Base-by-base conservation (phyloP, 2,113 vertebrate genomes). In the Micronycteris hirsuta region DNA sequence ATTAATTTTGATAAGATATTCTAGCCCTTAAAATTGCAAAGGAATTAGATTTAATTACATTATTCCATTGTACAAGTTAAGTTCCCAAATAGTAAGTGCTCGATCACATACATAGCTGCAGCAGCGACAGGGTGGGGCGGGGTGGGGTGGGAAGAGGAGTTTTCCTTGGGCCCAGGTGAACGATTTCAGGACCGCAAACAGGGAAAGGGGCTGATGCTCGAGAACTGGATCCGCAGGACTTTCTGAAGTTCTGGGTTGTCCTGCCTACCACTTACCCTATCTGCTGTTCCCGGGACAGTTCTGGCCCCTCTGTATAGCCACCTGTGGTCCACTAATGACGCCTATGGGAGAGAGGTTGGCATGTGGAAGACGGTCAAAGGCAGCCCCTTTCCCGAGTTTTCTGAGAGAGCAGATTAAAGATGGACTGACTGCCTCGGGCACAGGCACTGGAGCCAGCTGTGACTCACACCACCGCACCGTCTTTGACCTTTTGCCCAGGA, bases 401-500 rank as follows among this genome's bases (percentile, higher is more conserved):
- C 7, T 77, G n/a, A 28, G 49, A 80, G 7, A 82, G 54, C 22
- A 26, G 16, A 19, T 92, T 94, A 14, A 41, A 86, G 84, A 77
- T 22, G 3, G 17, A 26, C 33, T 4, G 17, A 26, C 33, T 47
- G n/a, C 45, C 33, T 26, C 1, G 5, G 15, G 17, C 83, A 36
- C 54, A 70, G 36, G 49, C 70, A 84, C 58, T 38, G 58, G 31
- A 78, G 33, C 81, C 77, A 61, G 26, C 52, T 87, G 65, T 92
- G 96, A 96, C 76, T 95, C 90, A 91, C 14, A 11, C 36, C 10
- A 73, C 76, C 92, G 74, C 56, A 83, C 58, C 0, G 3, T 77
- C 93, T 96, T 84, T 97, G 97, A 98, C 97, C 97, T 97, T 96
- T 95, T 67, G 96, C 97, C 97, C 97, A 98, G 97, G 96, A 98